Percentiles rank a stretch among this genome's conserved stretches.
Evolutionary conservation across 2,888 invertebrate species (phyloP).

Genomic region (Polyommatus iphigenia): DNA sequence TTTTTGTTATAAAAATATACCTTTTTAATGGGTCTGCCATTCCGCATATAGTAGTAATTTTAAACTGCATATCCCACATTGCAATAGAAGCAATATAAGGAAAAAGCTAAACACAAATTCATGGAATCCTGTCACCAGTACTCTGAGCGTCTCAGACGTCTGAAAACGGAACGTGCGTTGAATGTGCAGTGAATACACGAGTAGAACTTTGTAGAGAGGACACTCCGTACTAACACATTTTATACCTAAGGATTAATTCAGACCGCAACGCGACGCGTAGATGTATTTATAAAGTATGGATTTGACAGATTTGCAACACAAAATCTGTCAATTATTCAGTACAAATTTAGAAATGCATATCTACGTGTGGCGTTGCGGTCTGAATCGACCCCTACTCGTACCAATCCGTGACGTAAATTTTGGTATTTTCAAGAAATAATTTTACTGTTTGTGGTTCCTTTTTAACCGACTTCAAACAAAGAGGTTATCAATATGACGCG

Average conservation of each 20-base stretch:
- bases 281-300: too few relatives aligned
- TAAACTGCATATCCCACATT: neutral
- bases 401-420: too few relatives aligned
- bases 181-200: neutral
- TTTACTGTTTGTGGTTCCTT: too few relatives aligned
- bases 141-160: slow-evolving; percentile 5
- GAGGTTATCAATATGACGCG: too few relatives aligned
- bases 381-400: too few relatives aligned
- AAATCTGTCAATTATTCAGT: too few relatives aligned
- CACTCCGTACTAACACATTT: neutral
- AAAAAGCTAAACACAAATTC: slow-evolving; percentile 9
- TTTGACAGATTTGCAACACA: too few relatives aligned
- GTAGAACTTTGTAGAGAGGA: neutral
- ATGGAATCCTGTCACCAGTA: slow-evolving; percentile 11
- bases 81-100: neutral
- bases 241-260: neutral
- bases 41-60: neutral
- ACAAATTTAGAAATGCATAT: too few relatives aligned
- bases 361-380: too few relatives aligned
- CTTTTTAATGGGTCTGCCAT: neutral
- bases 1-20: neutral
- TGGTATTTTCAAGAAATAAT: too few relatives aligned
- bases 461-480: too few relatives aligned
- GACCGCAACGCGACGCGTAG: too few relatives aligned
- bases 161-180: slow-evolving; percentile 9